Evolutionary conservation across 2,888 invertebrate genomes (phyloP).

Genomic region (Yponomeuta sedellus): DNA sequence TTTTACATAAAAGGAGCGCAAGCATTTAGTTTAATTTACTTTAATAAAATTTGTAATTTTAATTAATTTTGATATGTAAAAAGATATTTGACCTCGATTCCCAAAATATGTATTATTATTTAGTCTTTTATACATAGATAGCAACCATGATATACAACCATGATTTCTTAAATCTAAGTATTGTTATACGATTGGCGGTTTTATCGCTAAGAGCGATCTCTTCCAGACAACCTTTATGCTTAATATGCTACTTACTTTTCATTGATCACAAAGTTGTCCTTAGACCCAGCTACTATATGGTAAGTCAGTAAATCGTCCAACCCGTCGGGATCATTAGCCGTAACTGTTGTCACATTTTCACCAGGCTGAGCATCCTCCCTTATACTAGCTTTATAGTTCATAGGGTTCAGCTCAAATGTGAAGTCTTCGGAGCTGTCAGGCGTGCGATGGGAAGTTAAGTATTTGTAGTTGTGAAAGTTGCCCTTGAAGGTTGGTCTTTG

Average conservation of each 20-base stretch:
- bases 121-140: too few species aligned
- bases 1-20: too few species aligned
- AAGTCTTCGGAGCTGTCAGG: conserved; percentile 54
- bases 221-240: too few species aligned
- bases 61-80: too few species aligned
- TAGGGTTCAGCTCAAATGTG: conserved; percentile 78
- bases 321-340: conserved; percentile 88
- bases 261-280: conserved; percentile 86
- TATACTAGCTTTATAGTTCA: conserved; percentile 82
- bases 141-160: too few species aligned
- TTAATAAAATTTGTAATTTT: too few species aligned
- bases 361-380: conserved; percentile 83
- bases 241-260: conserved; percentile 77
- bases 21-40: too few species aligned
- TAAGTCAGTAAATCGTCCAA: conserved; percentile 81
- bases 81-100: too few species aligned
- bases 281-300: conserved; percentile 83
- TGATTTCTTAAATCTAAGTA: too few species aligned
- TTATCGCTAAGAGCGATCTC: too few species aligned
- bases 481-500: conserved; percentile 88
- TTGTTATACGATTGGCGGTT: too few species aligned
- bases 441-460: conserved; percentile 47
- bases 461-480: conserved; percentile 78
- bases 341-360: conserved; percentile 81
- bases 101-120: too few species aligned